Evolutionary conservation across 2,113 vertebrate species (phyloP).

Genomic region (Aramus guarauna): DNA sequence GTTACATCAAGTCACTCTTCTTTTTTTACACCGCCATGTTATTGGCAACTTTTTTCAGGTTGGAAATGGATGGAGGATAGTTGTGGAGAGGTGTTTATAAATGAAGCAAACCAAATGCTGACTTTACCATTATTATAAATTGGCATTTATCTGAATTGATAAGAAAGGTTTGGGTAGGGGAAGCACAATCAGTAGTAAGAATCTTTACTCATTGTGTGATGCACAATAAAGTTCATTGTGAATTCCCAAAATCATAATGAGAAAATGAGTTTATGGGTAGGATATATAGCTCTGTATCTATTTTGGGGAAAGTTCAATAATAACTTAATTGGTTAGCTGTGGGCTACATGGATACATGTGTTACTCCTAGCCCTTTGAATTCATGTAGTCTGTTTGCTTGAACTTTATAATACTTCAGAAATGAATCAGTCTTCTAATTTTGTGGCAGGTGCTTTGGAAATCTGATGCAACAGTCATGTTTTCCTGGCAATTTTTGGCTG

Average conservation of each 20-base stretch:
- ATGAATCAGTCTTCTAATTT: not conserved
- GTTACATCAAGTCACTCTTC: accelerated
- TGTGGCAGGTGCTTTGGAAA: not conserved
- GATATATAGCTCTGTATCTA: not conserved
- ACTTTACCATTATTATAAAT: not conserved
- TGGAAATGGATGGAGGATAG: not conserved
- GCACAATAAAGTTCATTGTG: not conserved
- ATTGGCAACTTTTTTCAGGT: not conserved
- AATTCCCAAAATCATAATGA: not conserved
- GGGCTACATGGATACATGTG: not conserved
- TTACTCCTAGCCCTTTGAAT: not conserved
- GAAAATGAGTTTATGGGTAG: not conserved
- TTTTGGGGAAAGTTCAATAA: not conserved
- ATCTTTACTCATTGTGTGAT: not conserved
- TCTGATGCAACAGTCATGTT: not conserved
- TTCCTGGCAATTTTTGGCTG: not conserved
- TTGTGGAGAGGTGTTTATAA: not conserved
- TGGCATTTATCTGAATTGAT: not conserved
- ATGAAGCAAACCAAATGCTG: not conserved
- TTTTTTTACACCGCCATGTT: not conserved
- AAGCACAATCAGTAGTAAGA: not conserved
- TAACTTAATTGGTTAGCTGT: not conserved
- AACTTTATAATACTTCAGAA: not conserved
- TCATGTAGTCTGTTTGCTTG: not conserved
- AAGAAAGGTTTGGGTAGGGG: not conserved